Conservation (phyloP, 2,888 invertebrate species). For the Amblyjoppa fuscipennis region DNA sequence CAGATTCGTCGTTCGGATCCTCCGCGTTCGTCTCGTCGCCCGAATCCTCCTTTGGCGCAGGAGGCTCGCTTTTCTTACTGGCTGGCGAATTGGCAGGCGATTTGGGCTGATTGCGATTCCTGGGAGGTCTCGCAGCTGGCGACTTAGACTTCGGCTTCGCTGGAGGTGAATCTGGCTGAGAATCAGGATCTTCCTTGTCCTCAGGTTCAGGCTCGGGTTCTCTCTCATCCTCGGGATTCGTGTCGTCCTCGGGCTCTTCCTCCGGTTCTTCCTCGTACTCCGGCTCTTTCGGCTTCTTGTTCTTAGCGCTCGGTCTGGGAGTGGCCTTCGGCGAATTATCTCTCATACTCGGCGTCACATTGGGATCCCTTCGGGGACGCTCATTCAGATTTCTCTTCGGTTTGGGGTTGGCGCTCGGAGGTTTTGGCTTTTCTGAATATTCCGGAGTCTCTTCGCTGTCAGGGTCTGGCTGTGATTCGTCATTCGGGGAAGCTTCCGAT, state of each 20-base stretch:
- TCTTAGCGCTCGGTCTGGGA: background rate
- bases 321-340: constrained; percentile 12
- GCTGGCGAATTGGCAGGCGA: constrained; percentile 36
- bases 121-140: constrained; percentile 18
- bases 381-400: constrained; percentile 33
- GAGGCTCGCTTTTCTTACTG: constrained; percentile 1
- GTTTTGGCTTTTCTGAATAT: background rate
- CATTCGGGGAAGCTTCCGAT: background rate
- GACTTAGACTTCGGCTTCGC: constrained; percentile 37
- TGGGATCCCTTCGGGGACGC: constrained; percentile 21
- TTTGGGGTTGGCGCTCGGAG: background rate
- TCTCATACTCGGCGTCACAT: constrained; percentile 14
- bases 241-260: constrained; percentile 50
- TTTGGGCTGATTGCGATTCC: constrained; percentile 25
- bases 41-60: constrained; percentile 22
- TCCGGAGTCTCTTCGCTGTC: background rate
- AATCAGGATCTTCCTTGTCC: constrained; percentile 43
- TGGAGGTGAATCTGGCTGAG: constrained; percentile 23
- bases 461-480: background rate
- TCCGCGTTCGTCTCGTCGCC: constrained; percentile 5
- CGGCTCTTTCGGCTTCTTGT: constrained; percentile 38
- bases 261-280: constrained; percentile 61
- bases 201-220: constrained; percentile 57
- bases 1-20: constrained; percentile 33
- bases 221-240: constrained; percentile 56